These are phyloP conservation scores for Cerceris ruficornis DNA, from an alignment of 2,888 invertebrate species.

Conservation along the genomic window DNA sequence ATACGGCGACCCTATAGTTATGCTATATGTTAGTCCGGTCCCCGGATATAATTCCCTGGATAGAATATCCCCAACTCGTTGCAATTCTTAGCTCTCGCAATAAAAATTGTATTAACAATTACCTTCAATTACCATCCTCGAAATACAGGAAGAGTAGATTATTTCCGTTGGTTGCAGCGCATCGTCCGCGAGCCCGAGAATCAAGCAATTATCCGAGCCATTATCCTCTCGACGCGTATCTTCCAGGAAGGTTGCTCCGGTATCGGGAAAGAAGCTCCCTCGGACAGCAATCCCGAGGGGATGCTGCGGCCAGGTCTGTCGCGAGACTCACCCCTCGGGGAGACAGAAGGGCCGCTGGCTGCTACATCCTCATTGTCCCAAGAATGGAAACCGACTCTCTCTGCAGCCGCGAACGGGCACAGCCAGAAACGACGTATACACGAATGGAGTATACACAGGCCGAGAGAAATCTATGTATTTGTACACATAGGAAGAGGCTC, in stretches of 20 bases:
- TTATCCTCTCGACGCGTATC: constrained; percentile 36
- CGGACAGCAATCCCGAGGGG: not conserved
- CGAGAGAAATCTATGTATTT: no score
- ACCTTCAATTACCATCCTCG: not conserved
- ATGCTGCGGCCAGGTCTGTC: constrained; percentile 15
- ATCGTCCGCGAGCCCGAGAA: not conserved
- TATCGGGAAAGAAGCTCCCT: constrained; percentile 3
- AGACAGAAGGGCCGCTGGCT: constrained; percentile 4
- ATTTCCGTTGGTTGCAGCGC: not conserved
- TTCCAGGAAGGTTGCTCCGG: not conserved
- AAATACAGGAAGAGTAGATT: not conserved
- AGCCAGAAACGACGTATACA: not conserved
- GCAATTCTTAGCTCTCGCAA: no score
- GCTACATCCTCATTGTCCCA: constrained; percentile 55
- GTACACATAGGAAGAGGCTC: no score
- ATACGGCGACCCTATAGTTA: no score
- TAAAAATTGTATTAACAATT: no score
- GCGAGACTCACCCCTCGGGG: constrained; percentile 20
- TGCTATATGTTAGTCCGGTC: no score
- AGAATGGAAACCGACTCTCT: constrained; percentile 50
- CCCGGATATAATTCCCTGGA: no score
- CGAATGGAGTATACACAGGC: no score
- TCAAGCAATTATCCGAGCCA: constrained; percentile 24
- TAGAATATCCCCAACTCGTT: no score
- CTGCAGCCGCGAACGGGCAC: constrained; percentile 17